Conservation (phyloP, 2,888 invertebrate species). For the Zelleria hepariella region DNA sequence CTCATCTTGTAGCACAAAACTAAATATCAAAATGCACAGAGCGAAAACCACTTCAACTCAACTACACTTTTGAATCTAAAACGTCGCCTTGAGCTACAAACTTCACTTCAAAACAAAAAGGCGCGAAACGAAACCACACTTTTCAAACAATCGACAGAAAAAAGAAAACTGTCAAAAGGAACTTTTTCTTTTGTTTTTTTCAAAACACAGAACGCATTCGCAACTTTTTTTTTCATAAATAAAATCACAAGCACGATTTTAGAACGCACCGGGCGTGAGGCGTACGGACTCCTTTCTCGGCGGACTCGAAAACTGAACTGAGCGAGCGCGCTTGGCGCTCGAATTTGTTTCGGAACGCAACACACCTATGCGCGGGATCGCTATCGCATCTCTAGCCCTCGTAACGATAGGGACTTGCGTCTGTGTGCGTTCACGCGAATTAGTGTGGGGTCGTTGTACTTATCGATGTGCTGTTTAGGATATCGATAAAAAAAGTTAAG, state of each 20-base stretch:
- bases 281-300: constrained; percentile 1
- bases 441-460: not conserved
- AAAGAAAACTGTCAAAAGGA: not conserved
- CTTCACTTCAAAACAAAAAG: not conserved
- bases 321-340: not conserved
- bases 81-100: not conserved
- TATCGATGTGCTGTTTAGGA: not conserved
- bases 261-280: constrained; percentile 46
- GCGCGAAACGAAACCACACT: not conserved
- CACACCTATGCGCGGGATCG: constrained; percentile 6
- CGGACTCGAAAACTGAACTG: not conserved
- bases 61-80: not conserved
- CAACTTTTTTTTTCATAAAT: constrained; percentile 18
- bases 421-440: constrained; percentile 13
- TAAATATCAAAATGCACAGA: constrained; percentile 6
- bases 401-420: constrained; percentile 1
- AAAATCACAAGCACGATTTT: constrained; percentile 11
- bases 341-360: not conserved
- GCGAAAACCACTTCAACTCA: not conserved
- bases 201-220: constrained; percentile 19
- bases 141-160: not conserved
- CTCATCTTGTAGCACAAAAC: not conserved
- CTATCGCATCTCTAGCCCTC: constrained; percentile 18
- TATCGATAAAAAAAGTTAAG: not conserved
- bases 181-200: not conserved